A percentile compares a stretch with the other conserved stretches of the same genome.
Conservation (phyloP, 2,797 vertebrate species). For the Chelonia mydas region DNA sequence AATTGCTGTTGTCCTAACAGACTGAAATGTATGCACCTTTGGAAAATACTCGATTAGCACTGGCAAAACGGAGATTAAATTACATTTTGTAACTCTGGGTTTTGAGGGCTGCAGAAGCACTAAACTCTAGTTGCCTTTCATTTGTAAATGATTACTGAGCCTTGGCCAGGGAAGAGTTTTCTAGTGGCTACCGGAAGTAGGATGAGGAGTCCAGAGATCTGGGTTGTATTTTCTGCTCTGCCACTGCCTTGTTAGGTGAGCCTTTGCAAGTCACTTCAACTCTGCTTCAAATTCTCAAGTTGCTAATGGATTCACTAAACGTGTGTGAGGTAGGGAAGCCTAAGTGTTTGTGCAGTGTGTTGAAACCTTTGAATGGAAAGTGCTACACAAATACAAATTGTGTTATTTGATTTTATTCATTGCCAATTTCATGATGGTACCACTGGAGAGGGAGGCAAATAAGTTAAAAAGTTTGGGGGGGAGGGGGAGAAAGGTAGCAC, state of each 20-base stretch:
- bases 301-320: background rate
- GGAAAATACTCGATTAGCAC: conserved; percentile 40
- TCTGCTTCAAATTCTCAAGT: background rate
- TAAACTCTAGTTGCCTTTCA: background rate
- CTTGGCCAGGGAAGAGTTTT: background rate
- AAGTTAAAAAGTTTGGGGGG: background rate
- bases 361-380: background rate
- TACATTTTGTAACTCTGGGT: background rate
- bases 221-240: background rate
- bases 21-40: conserved; percentile 36
- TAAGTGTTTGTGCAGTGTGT: background rate
- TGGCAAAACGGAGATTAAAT: background rate
- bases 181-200: background rate
- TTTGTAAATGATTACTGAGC: background rate
- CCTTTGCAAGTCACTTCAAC: background rate
- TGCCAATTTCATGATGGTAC: background rate
- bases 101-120: conserved; percentile 23
- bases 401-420: background rate
- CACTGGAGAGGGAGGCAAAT: background rate
- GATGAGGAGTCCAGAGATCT: background rate
- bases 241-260: background rate
- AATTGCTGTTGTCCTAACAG: background rate
- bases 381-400: background rate
- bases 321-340: background rate
- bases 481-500: background rate